Conservation (phyloP, 2,888 invertebrate species). For the Tanypteryx hageni region DNA sequence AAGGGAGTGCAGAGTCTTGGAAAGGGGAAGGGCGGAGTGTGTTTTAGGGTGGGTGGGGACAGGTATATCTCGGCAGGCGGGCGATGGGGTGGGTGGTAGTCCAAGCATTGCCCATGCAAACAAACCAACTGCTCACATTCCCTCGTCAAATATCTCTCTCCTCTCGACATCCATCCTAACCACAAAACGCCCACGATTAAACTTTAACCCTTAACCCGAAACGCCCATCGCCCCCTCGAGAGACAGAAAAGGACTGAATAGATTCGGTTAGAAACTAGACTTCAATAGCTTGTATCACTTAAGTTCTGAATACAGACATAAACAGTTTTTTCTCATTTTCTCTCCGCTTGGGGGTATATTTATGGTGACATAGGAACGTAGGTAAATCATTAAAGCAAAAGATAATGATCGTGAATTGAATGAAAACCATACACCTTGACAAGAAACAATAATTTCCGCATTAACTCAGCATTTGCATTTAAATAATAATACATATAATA, state of each 20-base stretch:
- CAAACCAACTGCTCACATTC: conserved; percentile 25
- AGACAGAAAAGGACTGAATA: not conserved
- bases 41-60: conserved; percentile 18
- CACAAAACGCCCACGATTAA: not conserved
- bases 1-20: conserved; percentile 37
- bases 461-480: no score
- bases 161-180: not conserved
- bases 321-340: no score
- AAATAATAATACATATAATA: no score
- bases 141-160: conserved; percentile 21
- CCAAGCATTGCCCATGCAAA: conserved; percentile 29
- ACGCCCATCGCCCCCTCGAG: not conserved
- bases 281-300: no score
- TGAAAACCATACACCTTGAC: no score
- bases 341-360: no score
- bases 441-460: no score
- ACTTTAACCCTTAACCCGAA: not conserved
- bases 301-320: no score
- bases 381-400: no score
- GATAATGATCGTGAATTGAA: no score
- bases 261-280: not conserved
- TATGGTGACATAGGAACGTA: no score
- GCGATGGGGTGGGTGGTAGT: conserved; percentile 5
- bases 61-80: conserved; percentile 21
- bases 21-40: conserved; percentile 12